Percentiles rank a stretch among this genome's conserved stretches.
Evolutionary conservation across 2,888 invertebrate genomes (phyloP).

Genomic region (Eupeodes latifasciatus): DNA sequence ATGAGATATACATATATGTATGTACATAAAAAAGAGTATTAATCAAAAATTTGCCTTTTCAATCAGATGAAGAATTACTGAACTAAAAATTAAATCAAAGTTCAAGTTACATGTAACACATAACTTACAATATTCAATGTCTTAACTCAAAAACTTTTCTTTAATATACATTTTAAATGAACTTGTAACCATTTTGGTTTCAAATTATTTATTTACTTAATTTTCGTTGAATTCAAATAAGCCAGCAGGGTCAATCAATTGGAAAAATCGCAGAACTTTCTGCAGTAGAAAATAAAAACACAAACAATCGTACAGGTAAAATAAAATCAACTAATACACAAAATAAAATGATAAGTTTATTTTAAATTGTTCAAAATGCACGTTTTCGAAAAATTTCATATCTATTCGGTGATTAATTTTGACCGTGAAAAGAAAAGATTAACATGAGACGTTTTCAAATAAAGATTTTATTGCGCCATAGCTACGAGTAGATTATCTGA

Average conservation of each 20-base stretch:
- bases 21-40: too few species aligned
- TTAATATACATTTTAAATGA: constrained; percentile 37
- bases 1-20: too few species aligned
- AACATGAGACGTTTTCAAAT: background rate
- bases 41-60: too few species aligned
- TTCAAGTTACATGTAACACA: background rate
- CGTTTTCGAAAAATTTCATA: constrained; percentile 22
- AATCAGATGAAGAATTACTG: too few species aligned
- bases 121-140: background rate
- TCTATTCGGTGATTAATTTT: constrained; percentile 8
- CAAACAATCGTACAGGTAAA: constrained; percentile 26
- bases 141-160: constrained; percentile 16
- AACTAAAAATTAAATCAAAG: too few species aligned
- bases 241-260: constrained; percentile 10
- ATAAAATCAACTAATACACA: background rate
- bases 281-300: background rate
- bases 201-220: constrained; percentile 8
- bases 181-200: constrained; percentile 33
- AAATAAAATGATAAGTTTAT: background rate
- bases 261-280: constrained; percentile 14
- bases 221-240: constrained; percentile 1
- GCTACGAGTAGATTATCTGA: constrained; percentile 1
- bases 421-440: constrained; percentile 22
- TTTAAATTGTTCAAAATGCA: background rate
- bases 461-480: constrained; percentile 5